Conservation (phyloP, 1,140 invertebrate species). For the Drosophila aff. region DNA sequence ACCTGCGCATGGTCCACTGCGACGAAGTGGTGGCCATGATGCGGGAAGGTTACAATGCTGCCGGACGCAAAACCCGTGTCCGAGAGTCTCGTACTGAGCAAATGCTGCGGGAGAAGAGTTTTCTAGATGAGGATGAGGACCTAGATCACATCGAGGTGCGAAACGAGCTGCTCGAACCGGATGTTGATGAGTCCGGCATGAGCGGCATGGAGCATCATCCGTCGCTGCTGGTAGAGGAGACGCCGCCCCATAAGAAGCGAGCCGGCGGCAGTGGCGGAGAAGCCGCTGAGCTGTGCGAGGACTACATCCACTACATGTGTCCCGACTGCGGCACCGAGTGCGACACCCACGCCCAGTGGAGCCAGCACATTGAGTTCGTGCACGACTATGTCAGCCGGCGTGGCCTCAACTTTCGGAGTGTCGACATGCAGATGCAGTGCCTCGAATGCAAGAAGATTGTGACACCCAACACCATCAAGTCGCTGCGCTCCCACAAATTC, state of each 20-base stretch:
- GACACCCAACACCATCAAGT: conserved; percentile 61
- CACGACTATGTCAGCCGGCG: conserved; percentile 72
- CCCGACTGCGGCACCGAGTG: conserved; percentile 74
- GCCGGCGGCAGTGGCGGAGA: conserved; percentile 1
- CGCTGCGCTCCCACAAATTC: conserved; percentile 73
- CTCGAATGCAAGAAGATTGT: conserved; percentile 74
- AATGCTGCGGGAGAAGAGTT: conserved; percentile 20
- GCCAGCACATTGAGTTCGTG: conserved; percentile 76
- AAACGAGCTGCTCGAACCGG: conserved; percentile 60
- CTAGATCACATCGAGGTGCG: conserved; percentile 54
- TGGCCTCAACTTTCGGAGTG: conserved; percentile 68
- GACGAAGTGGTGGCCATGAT: conserved; percentile 74
- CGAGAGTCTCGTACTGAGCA: conserved; percentile 61
- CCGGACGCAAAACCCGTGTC: conserved; percentile 66
- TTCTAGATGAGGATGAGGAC: conserved; percentile 28
- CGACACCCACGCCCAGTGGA: conserved; percentile 70
- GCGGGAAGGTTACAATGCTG: conserved; percentile 54
- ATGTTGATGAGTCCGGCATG: conserved; percentile 17
- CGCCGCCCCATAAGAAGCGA: conserved; percentile 20
- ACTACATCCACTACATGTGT: conserved; percentile 78
- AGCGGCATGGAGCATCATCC: not conserved
- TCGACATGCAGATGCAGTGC: conserved; percentile 77
- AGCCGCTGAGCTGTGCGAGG: conserved; percentile 61
- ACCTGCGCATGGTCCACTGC: conserved; percentile 72
- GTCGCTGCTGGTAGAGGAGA: conserved; percentile 35